phyloP scores from a whole-genome alignment of 1,140 invertebrate genomes.

The Globodera rostochiensis region DNA sequence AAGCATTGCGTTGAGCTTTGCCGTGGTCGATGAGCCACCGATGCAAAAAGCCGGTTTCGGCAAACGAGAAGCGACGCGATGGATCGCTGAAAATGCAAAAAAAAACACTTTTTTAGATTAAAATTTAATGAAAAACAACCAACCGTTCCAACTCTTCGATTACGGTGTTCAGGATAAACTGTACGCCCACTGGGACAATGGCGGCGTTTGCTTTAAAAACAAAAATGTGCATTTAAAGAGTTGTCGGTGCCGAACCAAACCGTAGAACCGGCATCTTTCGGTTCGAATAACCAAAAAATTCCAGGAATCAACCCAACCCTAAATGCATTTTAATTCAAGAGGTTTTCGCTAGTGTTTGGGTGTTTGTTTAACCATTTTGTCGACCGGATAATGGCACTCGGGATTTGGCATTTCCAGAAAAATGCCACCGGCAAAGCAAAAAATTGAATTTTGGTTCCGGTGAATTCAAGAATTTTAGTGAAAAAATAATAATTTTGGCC shows the following conservation, averaged over 20 bases:
- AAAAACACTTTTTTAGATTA: neutral
- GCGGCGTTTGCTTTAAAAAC: slow-evolving; percentile 36
- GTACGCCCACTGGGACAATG: slow-evolving; percentile 56
- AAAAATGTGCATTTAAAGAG: neutral
- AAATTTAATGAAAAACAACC: neutral
- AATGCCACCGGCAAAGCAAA: no score
- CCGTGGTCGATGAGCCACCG: slow-evolving; percentile 79
- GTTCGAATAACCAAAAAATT: no score
- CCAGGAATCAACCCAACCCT: no score
- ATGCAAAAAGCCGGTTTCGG: slow-evolving; percentile 82
- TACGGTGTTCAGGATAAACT: slow-evolving; percentile 65
- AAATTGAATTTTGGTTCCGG: no score
- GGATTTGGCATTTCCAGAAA: no score
- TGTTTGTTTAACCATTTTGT: no score
- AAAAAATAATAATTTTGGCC: no score
- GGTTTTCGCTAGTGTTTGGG: no score
- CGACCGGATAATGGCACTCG: no score
- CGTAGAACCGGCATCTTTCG: neutral
- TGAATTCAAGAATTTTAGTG: no score
- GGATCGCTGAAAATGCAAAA: slow-evolving; percentile 41
- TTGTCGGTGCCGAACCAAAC: neutral
- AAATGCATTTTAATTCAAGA: no score
- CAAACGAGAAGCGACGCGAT: slow-evolving; percentile 32
- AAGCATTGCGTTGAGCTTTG: slow-evolving; percentile 72
- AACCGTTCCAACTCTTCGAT: slow-evolving; percentile 51